A percentile compares a stretch with the other conserved stretches of the same genome.
phyloP scores from a whole-genome alignment of 2,113 vertebrate species.

The Eulemur rufifrons region DNA sequence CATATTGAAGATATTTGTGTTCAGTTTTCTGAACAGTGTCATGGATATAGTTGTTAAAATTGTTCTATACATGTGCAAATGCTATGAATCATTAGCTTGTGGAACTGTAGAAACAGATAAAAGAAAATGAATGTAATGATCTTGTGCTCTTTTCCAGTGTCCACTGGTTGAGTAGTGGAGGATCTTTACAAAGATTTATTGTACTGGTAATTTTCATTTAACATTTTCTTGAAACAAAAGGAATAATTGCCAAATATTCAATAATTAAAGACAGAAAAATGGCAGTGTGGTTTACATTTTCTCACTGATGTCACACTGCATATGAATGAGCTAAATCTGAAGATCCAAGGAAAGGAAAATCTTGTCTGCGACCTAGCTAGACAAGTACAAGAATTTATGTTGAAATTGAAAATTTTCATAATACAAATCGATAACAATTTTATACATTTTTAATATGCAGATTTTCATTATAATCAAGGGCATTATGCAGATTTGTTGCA shows the following conservation, averaged over 20 bases:
- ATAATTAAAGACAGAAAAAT: constrained; percentile 9
- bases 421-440: background rate
- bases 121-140: background rate
- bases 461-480: constrained; percentile 12
- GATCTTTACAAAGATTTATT: background rate
- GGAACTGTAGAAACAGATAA: background rate
- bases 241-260: constrained; percentile 24
- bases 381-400: background rate
- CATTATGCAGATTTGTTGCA: background rate
- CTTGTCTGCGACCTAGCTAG: background rate
- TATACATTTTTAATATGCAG: constrained; percentile 10
- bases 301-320: background rate
- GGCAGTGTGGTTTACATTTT: constrained; percentile 13
- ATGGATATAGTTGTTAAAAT: constrained; percentile 28
- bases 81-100: background rate
- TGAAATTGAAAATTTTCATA: background rate
- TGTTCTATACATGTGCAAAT: background rate
- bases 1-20: background rate
- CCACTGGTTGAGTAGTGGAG: background rate
- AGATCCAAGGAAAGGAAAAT: background rate
- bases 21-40: background rate
- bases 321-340: constrained; percentile 46
- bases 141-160: background rate
- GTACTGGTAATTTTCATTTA: background rate
- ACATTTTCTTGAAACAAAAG: constrained; percentile 5